Base-by-base conservation (phyloP, 2,888 invertebrate genomes). In the Gymnosoma rotundatum region DNA sequence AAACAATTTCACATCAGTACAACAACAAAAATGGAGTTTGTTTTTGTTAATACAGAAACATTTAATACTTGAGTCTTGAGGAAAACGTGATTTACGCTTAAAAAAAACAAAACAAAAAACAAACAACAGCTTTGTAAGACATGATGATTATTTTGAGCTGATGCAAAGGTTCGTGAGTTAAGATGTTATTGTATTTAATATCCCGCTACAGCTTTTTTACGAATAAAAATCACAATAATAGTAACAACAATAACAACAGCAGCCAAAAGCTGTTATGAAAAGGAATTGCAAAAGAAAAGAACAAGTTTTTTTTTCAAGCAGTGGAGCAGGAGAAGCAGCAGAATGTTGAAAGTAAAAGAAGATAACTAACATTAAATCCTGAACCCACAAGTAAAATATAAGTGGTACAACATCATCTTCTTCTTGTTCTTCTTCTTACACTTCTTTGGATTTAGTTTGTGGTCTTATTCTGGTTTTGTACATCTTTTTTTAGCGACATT, bases 51-150 rank as follows among this genome's bases (percentile, higher is more conserved):
- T 42, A 54, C 52, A 58, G 12, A 52, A 72, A 64, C 64, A 72
- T 66, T 58, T 50, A 64, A 48, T 72, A 58, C 66, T 73, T 66
- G 45, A 79, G 18, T 73, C 16, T 48, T 48, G 14, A 14, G 60
- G 60, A 78, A 83, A 79, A 83, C 83, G 78, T 83, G 83, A 83
- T 83, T 75, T 75, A 79, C 79, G 50, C 75, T 32, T 0, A 32
- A 5, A 32, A 32, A 32, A 32, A 32, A 25, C 1, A 25, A 2
- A 25, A 79, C 75, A 48, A 75, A 79, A n/a, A n/a, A n/a, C n/a
- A n/a, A 79, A 75, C 54, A 72, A 61, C 60, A 25, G 70, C 70
- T 83, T 83, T 61, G 20, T n/a, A 42, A 38, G 76, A 21, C 60
- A 16, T 36, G 25, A 64, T 48, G 42, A 48, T 56, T 54, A 21